Evolutionary conservation across 2,888 invertebrate species (phyloP).

Genomic region (Exocentrus adspersus): DNA sequence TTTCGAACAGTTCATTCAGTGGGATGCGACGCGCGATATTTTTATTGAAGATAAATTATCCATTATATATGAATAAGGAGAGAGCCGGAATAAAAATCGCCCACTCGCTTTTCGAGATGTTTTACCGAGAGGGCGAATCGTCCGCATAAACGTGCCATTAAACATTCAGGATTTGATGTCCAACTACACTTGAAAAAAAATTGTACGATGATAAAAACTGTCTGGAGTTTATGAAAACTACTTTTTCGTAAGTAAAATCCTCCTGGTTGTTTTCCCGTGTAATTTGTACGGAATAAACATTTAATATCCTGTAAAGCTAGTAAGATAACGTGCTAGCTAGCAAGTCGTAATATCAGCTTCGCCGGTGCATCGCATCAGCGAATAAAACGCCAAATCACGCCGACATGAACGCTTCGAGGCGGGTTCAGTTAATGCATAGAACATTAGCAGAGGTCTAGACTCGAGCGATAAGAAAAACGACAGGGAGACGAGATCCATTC

Average conservation of each 20-base stretch:
- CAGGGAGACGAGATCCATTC: conserved; percentile 16
- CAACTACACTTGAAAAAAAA: no score
- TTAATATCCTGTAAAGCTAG: no score
- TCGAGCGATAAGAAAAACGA: conserved; percentile 39
- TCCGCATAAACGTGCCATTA: conserved; percentile 22
- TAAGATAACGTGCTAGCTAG: background rate
- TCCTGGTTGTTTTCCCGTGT: no score
- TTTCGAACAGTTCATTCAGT: conserved; percentile 36
- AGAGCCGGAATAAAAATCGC: conserved; percentile 41
- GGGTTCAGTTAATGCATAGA: conserved; percentile 37
- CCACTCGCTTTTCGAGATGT: conserved; percentile 37
- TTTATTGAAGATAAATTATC: conserved; percentile 43
- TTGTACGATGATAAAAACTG: no score
- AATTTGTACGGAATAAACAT: no score
- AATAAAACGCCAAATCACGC: conserved; percentile 23
- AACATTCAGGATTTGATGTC: conserved; percentile 9
- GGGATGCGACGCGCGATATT: conserved; percentile 33
- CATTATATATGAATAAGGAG: conserved; percentile 39
- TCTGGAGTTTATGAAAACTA: no score
- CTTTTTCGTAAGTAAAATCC: no score
- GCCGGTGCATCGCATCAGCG: background rate
- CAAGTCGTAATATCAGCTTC: background rate
- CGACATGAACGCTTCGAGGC: conserved; percentile 29
- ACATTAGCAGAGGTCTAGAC: conserved; percentile 45
- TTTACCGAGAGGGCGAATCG: conserved; percentile 19